Conservation (phyloP, 2,797 vertebrate genomes). For the Mycteria americana region DNA sequence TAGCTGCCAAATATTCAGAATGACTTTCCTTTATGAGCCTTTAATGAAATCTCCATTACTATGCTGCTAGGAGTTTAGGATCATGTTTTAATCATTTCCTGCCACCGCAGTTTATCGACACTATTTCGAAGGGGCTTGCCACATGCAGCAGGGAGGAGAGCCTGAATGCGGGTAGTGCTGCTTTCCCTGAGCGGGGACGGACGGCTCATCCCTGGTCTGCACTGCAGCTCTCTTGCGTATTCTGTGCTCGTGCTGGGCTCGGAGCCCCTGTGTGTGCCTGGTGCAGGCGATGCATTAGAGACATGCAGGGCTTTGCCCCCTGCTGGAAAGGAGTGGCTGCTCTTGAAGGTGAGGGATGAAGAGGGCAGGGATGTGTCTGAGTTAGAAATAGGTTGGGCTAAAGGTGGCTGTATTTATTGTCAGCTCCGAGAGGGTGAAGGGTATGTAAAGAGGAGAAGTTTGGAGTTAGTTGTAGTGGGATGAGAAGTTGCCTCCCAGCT, state of each 20-base stretch:
- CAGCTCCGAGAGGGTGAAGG: fast-evolving
- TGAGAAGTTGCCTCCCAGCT: neutral
- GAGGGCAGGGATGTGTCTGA: neutral
- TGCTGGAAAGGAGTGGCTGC: neutral
- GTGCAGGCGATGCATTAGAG: neutral
- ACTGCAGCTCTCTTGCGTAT: neutral
- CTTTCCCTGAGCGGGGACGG: neutral
- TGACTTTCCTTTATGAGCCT: neutral
- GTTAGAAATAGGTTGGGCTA: neutral
- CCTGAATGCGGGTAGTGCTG: neutral
- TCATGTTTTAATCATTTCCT: neutral
- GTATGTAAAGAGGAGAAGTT: neutral
- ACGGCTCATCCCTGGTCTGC: neutral
- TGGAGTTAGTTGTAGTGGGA: neutral
- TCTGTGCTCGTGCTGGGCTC: neutral
- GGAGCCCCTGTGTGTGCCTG: neutral
- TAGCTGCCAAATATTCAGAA: neutral
- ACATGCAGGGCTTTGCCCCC: neutral
- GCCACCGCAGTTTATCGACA: neutral
- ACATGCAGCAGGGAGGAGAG: neutral
- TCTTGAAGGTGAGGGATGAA: neutral
- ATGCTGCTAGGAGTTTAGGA: neutral
- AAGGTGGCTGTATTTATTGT: neutral
- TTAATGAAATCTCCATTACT: constrained; percentile 13
- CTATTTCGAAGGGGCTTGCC: neutral